Base-by-base conservation (phyloP, 2,888 invertebrate genomes). In the Girardia tigrina region DNA sequence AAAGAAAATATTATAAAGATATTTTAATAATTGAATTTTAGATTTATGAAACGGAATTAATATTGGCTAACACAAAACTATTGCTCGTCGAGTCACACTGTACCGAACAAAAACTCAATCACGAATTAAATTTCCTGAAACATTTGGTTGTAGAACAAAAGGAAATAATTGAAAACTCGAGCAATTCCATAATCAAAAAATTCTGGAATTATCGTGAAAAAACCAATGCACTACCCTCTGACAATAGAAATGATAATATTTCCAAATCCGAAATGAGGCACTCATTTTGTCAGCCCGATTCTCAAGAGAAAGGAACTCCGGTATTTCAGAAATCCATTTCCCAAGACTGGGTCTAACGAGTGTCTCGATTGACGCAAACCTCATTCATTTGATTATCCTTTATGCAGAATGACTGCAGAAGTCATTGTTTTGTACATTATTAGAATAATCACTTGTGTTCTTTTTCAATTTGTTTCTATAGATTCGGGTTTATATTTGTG, bases 31-130 rank as follows among this genome's bases (percentile, higher is more conserved):
- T n/a, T 56, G 8, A 36, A 36, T 56, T 56, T 4, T n/a, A 81
- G 78, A 80, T 83, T 26, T 80, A 92, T 1, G 94, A 93, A 82
- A 85, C 98, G 23, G 98, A 98, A 84, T 86, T 95, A 77, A 95
- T 98, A 82, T 86, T 98, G 79, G 98, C 97, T 0, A 92, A 94
- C 83, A 93, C 95, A 0, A 98, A 98, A 84, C 86, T 98, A 79
- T 94, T 93, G 0, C 90, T 95, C 79, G 98, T 97, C 2, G 94
- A 98, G 85, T 91, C 94, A 0, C 92, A 95, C 86, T 95, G 95
- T 86, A 89, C 90, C 82, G 94, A 92, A 85, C 94, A 94, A 88
- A 90, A 83, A 77, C 86, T 97, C 78, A 91, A 90, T 42, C 94
- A 97, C 73, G 73, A 73, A 29, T 42, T 73, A 23, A 56, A 56